Percentiles rank a stretch among this genome's conserved stretches.
These are phyloP conservation scores for Sibirionetta formosa DNA, from an alignment of 2,797 vertebrate species.

Conservation along the genomic window DNA sequence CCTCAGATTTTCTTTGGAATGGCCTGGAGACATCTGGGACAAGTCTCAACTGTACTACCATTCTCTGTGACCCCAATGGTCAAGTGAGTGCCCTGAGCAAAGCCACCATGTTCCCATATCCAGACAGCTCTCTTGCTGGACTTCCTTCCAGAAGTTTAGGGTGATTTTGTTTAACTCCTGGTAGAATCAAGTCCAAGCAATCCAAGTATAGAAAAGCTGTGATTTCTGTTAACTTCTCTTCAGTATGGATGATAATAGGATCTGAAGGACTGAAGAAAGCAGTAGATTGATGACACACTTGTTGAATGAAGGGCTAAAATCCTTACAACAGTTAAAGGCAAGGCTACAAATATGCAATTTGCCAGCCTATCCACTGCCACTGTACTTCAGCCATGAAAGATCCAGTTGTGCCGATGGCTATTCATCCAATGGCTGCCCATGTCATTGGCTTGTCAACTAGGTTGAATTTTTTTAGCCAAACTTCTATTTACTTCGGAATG, in stretches of 20 bases:
- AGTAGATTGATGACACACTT: neutral
- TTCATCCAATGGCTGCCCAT: neutral
- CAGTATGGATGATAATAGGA: neutral
- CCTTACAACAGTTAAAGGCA: neutral
- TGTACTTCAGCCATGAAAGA: neutral
- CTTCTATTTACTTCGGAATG: neutral
- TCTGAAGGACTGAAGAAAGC: neutral
- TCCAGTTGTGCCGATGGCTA: neutral
- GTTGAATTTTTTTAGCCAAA: neutral
- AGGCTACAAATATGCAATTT: neutral
- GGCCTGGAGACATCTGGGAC: slow-evolving; percentile 67
- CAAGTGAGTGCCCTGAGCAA: slow-evolving; percentile 52
- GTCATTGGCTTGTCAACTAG: neutral
- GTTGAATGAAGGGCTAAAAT: neutral
- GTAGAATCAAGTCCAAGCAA: neutral
- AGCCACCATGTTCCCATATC: fast-evolving
- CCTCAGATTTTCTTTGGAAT: slow-evolving; percentile 78
- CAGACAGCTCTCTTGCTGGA: neutral
- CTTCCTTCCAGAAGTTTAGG: neutral
- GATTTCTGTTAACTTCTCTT: neutral
- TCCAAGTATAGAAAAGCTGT: neutral
- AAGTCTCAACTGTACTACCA: slow-evolving; percentile 52
- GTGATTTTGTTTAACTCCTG: neutral
- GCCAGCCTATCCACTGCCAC: neutral
- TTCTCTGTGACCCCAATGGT: slow-evolving; percentile 69